Percentiles rank a stretch among this genome's conserved stretches.
Conservation (phyloP, 2,888 invertebrate genomes). For the Marronus borbonicus region DNA sequence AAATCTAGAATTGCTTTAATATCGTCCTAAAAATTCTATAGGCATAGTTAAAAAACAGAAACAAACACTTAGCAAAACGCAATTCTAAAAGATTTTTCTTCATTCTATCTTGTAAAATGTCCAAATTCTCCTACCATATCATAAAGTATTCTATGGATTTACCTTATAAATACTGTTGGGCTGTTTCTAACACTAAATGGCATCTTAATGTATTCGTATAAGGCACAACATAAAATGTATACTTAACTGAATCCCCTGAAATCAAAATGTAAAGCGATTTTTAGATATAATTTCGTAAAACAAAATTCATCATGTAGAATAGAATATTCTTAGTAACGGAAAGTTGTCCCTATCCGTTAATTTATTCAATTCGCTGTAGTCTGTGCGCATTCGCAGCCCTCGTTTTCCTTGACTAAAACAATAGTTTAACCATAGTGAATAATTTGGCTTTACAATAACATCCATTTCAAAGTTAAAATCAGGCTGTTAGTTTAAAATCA, state of each 20-base stretch:
- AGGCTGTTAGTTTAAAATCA: conserved; percentile 1
- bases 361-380: conserved; percentile 47
- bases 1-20: background rate
- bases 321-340: conserved; percentile 27
- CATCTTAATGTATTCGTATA: background rate
- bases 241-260: conserved; percentile 34
- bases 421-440: conserved; percentile 50
- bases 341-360: conserved; percentile 32
- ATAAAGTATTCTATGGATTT: background rate
- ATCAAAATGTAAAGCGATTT: conserved; percentile 46
- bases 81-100: too few species aligned
- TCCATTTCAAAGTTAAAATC: conserved; percentile 37
- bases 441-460: background rate
- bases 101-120: conserved; percentile 5
- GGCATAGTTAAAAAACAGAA: background rate
- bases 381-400: conserved; percentile 51
- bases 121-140: conserved; percentile 24
- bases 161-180: conserved; percentile 14
- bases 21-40: conserved; percentile 47
- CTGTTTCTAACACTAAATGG: conserved; percentile 18
- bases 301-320: conserved; percentile 7
- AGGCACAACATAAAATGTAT: background rate
- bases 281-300: conserved; percentile 16
- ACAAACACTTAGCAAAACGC: background rate
- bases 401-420: conserved; percentile 54